Evolutionary conservation across 2,113 vertebrate genomes (phyloP), one percentile per base, ranked within the genome.

Genomic region (Mirounga angustirostris): DNA sequence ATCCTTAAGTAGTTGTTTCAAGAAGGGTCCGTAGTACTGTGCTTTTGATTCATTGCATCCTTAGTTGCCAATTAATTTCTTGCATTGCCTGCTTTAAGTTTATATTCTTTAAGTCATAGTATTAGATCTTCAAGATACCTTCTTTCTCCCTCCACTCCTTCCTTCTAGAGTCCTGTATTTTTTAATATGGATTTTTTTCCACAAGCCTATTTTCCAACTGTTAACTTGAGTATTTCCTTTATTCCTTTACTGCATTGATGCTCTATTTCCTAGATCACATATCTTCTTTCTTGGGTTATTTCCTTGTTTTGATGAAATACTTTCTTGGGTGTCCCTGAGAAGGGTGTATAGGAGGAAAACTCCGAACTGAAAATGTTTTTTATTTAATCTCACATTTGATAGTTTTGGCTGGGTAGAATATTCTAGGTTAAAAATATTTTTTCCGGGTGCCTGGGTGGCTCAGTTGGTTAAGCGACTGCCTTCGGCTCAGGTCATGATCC

Each of bases 371-470:
- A 92, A 78, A 84, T 95, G 36, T 61, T 33, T 28, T 89, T 90
- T 43, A 52, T 71, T 82, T 82, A 36, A 33, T 24, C 24, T 87
- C 40, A 81, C 10, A 61, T 81, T 54, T 71, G 58, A 56, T 87
- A 40, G 18, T 91, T 65, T 90, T 97, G 36, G 5, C 71, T 73
- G 11, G 14, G 21, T 74, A 59, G 33, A 88, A 88, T n/a, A 82
- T 82, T 65, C 36, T 76, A 65, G 58, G 33, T 94, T 84, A 59
- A 78, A 97, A 79, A 52, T 67, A 67, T 52, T 14, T 58, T 89
- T 71, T 58, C 30, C 18, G 40, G 40, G 40, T 3, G 40, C 40
- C 40, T 40, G 40, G 40, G 40, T 40, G 40, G 40, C 40, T 40
- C 40, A 40, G 40, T 40, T 40, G 40, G 40, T 40, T 40, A 40